Percentiles rank a stretch among this genome's conserved stretches.
Evolutionary conservation across 2,888 invertebrate genomes (phyloP).

Genomic region (Lithophane leautieri): DNA sequence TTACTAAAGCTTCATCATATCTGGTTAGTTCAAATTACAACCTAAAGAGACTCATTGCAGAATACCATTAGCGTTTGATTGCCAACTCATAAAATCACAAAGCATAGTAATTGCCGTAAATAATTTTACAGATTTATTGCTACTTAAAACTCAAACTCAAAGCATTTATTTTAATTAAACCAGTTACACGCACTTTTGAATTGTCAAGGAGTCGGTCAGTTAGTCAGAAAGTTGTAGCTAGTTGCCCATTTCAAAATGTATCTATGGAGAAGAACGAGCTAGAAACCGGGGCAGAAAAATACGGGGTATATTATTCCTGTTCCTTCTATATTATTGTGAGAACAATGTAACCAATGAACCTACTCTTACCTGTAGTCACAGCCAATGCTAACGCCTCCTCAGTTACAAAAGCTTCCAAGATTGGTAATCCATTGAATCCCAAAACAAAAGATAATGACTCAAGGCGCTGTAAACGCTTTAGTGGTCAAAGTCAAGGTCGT

Average conservation of each 20-base stretch:
- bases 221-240: not conserved
- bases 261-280: not conserved
- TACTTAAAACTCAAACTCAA: not conserved
- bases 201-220: not conserved
- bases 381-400: not conserved
- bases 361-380: no score
- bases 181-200: no score
- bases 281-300: no score
- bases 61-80: not conserved
- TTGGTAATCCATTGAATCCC: slow-evolving; percentile 24
- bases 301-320: no score
- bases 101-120: not conserved
- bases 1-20: not conserved
- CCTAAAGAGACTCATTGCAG: not conserved
- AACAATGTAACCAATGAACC: no score
- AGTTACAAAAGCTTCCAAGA: slow-evolving; percentile 8
- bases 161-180: not conserved
- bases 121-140: not conserved
- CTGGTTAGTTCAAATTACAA: not conserved
- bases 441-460: slow-evolving; percentile 42
- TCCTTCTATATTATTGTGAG: no score
- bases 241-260: not conserved
- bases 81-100: not conserved
- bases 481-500: slow-evolving; percentile 63
- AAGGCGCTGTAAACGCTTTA: slow-evolving; percentile 39